Conservation (phyloP, 2,797 vertebrate species). For the Sebastes umbrosus region DNA sequence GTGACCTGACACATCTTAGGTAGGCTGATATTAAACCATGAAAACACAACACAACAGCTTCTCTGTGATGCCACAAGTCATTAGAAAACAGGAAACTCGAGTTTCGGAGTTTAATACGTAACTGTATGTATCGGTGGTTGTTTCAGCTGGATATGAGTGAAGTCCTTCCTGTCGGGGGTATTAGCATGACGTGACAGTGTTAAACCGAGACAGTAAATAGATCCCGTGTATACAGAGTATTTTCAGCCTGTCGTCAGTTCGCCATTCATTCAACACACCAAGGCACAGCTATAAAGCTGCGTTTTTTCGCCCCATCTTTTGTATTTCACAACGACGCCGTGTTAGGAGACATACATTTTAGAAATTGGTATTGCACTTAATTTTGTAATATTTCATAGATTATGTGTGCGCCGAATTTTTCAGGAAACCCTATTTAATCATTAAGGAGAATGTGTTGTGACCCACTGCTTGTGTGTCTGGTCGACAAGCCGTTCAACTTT, state of each 20-base stretch:
- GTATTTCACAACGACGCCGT: not conserved
- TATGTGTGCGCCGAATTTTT: not conserved
- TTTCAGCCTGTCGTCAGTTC: not conserved
- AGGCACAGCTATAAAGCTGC: not conserved
- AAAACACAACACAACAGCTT: rapidly evolving
- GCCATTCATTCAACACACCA: not conserved
- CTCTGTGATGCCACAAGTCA: rapidly evolving
- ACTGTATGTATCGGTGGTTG: rapidly evolving
- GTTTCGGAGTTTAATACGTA: not conserved
- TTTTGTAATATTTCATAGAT: rapidly evolving
- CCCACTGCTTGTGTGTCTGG: rapidly evolving
- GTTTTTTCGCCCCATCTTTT: too few relatives aligned
- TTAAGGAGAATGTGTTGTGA: rapidly evolving
- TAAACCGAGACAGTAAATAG: not conserved
- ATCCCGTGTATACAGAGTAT: not conserved
- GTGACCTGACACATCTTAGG: slow-evolving; percentile 21
- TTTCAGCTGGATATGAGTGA: not conserved
- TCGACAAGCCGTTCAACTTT: rapidly evolving
- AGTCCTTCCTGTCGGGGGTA: not conserved
- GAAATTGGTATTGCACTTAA: not conserved
- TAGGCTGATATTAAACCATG: not conserved
- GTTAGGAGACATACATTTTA: too few relatives aligned
- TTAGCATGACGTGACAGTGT: not conserved
- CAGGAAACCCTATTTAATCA: not conserved
- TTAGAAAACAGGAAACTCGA: not conserved